A percentile compares a stretch with the other conserved stretches of the same genome.
Evolutionary conservation across 2,113 vertebrate species (phyloP).

Genomic region (Muntiacus muntjak): DNA sequence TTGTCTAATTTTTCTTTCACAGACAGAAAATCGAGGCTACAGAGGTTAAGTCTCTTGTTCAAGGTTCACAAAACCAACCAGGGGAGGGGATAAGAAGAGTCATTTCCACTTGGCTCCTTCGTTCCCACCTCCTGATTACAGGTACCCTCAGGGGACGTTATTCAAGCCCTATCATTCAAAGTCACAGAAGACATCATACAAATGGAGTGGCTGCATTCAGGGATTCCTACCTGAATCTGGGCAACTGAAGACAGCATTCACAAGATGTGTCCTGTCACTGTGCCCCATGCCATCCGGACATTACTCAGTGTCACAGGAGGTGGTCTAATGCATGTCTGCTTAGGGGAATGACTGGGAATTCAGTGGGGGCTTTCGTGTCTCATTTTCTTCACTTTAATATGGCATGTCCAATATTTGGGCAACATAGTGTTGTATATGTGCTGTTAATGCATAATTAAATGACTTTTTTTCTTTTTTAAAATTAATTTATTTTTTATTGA

Average conservation of each 20-base stretch:
- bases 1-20: not conserved
- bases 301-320: not conserved
- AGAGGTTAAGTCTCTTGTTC: not conserved
- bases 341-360: not conserved
- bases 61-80: not conserved
- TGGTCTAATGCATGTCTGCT: not conserved
- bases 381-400: not conserved
- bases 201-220: not conserved
- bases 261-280: not conserved
- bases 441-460: constrained; percentile 6
- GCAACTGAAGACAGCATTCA: not conserved
- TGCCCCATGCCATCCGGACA: not conserved
- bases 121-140: not conserved
- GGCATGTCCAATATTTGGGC: not conserved
- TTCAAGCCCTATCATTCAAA: not conserved
- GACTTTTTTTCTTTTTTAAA: not conserved
- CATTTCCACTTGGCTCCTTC: not conserved
- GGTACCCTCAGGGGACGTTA: not conserved
- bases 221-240: not conserved
- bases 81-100: not conserved
- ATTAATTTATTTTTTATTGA: not conserved
- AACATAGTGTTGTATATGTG: not conserved
- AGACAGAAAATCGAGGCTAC: not conserved
- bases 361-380: not conserved
- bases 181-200: constrained; percentile 8